Percentiles rank a stretch among this genome's conserved stretches.
phyloP scores from a whole-genome alignment of 1,140 invertebrate species.

The Pseudoatta argentina region DNA sequence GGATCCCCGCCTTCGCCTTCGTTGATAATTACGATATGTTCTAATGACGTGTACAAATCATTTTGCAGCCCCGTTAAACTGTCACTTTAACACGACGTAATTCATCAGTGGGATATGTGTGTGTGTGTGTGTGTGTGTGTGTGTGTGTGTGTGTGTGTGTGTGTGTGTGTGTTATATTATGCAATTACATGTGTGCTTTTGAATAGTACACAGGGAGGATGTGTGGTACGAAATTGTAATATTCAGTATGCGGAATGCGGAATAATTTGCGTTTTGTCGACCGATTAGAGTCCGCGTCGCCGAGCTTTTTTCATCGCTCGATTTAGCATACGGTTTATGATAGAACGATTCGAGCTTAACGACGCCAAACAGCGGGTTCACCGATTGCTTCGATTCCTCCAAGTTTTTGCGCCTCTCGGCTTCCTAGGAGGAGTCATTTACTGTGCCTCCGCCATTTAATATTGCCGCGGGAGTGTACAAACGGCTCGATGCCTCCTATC shows the following conservation, averaged over 20 bases:
- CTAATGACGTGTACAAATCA: constrained; percentile 61
- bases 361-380: constrained; percentile 32
- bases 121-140: too few species aligned
- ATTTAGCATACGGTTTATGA: constrained; percentile 41
- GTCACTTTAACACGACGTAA: constrained; percentile 50
- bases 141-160: too few species aligned
- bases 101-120: constrained; percentile 30
- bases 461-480: constrained; percentile 57
- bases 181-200: constrained; percentile 28
- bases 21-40: constrained; percentile 62
- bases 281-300: constrained; percentile 4
- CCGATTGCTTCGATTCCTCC: constrained; percentile 58
- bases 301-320: constrained; percentile 28
- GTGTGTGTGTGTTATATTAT: constrained; percentile 22
- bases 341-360: constrained; percentile 35
- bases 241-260: constrained; percentile 13
- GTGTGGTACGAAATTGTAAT: constrained; percentile 17
- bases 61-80: constrained; percentile 54
- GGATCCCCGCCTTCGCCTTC: constrained; percentile 21
- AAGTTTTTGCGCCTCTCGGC: constrained; percentile 53
- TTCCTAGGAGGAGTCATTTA: constrained; percentile 65
- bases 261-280: constrained; percentile 46
- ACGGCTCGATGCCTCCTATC: constrained; percentile 36
- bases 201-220: not conserved
- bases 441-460: constrained; percentile 62